phyloP scores from a whole-genome alignment of 2,113 vertebrate species.

The Gopherus evgoodei region DNA sequence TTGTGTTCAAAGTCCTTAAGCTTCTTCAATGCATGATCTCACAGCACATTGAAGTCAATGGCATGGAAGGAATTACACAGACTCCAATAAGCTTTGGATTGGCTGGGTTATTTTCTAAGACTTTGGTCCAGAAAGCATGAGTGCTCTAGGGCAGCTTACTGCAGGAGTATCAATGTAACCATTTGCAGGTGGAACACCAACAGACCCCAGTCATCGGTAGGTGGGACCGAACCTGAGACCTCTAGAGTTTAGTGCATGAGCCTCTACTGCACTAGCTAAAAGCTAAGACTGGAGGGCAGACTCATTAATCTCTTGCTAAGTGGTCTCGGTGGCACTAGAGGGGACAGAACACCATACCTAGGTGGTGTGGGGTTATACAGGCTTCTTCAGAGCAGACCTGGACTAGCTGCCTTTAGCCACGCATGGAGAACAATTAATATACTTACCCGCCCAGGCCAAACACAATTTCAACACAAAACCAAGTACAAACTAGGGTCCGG shows the following conservation, averaged over 20 bases:
- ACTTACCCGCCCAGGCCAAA: conserved; percentile 63
- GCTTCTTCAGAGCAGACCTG: conserved; percentile 54
- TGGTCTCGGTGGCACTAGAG: too few species aligned
- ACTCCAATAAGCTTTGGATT: neutral
- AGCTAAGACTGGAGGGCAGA: too few species aligned
- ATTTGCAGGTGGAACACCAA: neutral
- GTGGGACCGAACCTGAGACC: too few species aligned
- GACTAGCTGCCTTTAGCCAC: conserved; percentile 56
- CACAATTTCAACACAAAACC: conserved; percentile 50
- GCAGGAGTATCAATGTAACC: neutral
- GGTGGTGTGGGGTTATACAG: neutral
- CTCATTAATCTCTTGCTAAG: too few species aligned
- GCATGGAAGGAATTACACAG: neutral
- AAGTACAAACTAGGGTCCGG: conserved; percentile 27
- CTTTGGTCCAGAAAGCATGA: neutral
- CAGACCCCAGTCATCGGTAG: too few species aligned
- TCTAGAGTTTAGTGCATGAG: too few species aligned
- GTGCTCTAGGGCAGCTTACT: neutral
- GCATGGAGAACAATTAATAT: conserved; percentile 60
- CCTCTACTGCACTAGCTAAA: too few species aligned
- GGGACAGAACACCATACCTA: too few species aligned
- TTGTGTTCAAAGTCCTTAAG: neutral
- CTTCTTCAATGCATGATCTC: neutral
- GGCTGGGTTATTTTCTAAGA: conserved; percentile 5
- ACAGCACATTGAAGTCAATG: neutral